A percentile compares a stretch with the other conserved stretches of the same genome.
Evolutionary conservation across 2,797 vertebrate species (phyloP).

Genomic region (Lepidocolaptes lacrymiger): DNA sequence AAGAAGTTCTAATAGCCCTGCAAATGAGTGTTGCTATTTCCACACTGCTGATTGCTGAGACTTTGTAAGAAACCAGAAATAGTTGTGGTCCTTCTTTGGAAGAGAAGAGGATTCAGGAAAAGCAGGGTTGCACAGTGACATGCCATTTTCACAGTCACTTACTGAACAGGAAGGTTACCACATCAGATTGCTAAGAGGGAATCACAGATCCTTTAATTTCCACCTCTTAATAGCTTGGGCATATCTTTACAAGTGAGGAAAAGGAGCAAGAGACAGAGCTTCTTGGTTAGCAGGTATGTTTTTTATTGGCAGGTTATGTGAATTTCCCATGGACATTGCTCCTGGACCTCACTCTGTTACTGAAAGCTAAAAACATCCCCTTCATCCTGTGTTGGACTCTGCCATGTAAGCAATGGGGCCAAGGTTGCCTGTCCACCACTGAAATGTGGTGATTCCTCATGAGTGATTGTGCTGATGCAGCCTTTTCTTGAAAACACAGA

Average conservation of each 20-base stretch:
- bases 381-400: neutral
- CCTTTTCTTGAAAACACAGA: neutral
- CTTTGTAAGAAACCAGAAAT: neutral
- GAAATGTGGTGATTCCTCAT: neutral
- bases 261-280: neutral
- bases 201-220: neutral
- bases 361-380: neutral
- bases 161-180: neutral
- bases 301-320: neutral
- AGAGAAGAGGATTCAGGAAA: neutral
- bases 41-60: neutral
- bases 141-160: neutral
- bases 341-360: neutral
- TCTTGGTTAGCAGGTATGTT: neutral
- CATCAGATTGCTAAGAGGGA: neutral
- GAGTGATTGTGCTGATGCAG: neutral
- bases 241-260: neutral
- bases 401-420: fast-evolving
- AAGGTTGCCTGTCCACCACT: neutral
- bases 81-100: neutral
- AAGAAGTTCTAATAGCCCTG: neutral
- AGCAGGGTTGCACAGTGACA: neutral
- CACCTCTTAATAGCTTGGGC: neutral
- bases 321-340: neutral
- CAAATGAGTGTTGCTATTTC: neutral